phyloP scores from a whole-genome alignment of 2,888 invertebrate species.

The Hydrotaea cyrtoneurina region DNA sequence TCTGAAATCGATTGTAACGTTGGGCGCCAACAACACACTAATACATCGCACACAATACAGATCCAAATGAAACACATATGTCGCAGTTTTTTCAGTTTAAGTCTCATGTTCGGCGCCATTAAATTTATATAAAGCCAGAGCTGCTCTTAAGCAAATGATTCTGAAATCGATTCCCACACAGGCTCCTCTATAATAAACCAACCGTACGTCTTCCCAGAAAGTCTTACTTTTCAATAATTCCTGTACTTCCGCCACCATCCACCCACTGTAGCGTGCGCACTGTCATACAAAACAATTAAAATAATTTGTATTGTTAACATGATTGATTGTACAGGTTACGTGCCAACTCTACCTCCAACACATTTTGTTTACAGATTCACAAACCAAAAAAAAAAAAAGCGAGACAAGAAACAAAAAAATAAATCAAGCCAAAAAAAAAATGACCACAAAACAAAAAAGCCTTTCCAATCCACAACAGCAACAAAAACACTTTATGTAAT shows the following conservation, averaged over 20 bases:
- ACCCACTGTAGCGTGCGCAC: neutral
- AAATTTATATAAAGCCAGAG: too few relatives aligned
- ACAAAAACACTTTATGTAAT: slow-evolving; percentile 53
- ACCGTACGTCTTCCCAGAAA: too few relatives aligned
- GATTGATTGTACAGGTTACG: slow-evolving; percentile 61
- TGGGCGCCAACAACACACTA: too few relatives aligned
- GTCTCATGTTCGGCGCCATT: too few relatives aligned
- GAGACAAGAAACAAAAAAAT: neutral
- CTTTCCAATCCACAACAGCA: slow-evolving; percentile 41
- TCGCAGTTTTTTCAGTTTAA: too few relatives aligned
- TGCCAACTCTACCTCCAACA: slow-evolving; percentile 22
- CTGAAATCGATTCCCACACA: too few relatives aligned
- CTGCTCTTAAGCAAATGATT: too few relatives aligned
- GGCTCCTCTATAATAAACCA: too few relatives aligned
- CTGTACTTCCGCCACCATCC: neutral
- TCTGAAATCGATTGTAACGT: too few relatives aligned
- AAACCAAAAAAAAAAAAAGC: neutral
- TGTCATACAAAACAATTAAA: slow-evolving; percentile 42
- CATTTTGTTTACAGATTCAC: slow-evolving; percentile 1
- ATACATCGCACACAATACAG: too few relatives aligned
- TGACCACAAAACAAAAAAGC: slow-evolving; percentile 49
- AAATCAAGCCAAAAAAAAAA: neutral
- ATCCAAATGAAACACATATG: too few relatives aligned
- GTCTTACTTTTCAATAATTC: neutral
- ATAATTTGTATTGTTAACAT: slow-evolving; percentile 53